phyloP scores from a whole-genome alignment of 1,140 invertebrate genomes.

The Trichomalopsis sarcophagae region DNA sequence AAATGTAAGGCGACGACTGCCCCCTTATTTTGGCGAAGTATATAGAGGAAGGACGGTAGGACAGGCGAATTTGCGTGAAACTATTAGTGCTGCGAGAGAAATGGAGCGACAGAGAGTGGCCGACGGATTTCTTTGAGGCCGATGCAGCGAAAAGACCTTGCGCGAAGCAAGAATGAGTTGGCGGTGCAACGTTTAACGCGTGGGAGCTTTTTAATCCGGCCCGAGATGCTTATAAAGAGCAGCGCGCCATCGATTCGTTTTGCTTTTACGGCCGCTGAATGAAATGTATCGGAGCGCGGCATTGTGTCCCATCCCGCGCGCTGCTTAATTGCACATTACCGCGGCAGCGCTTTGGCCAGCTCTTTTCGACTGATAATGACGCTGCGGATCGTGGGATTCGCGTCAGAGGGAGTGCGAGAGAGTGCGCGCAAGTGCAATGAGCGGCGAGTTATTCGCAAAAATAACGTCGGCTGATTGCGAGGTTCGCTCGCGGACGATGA shows the following conservation, averaged over 20 bases:
- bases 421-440: neutral
- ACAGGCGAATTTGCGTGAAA: slow-evolving; percentile 69
- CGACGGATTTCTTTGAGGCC: slow-evolving; percentile 43
- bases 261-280: slow-evolving; percentile 11
- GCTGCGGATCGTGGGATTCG: neutral
- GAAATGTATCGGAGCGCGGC: neutral
- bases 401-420: no score
- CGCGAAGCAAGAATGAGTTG: slow-evolving; percentile 41
- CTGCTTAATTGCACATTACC: slow-evolving; percentile 28
- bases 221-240: slow-evolving; percentile 20
- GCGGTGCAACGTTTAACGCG: slow-evolving; percentile 19
- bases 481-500: neutral
- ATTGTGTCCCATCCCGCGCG: neutral
- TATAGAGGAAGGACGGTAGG: neutral
- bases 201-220: slow-evolving; percentile 13
- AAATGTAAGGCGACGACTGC: neutral
- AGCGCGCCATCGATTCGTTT: slow-evolving; percentile 6
- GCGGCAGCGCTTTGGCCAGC: neutral
- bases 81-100: slow-evolving; percentile 24
- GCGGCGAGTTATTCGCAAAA: neutral
- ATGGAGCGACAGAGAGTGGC: slow-evolving; percentile 25
- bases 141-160: neutral
- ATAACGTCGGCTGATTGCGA: neutral
- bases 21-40: neutral
- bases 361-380: neutral